Evolutionary conservation across 2,797 vertebrate genomes (phyloP), one percentile per base, ranked within the genome.

Genomic region (Potorous gilbertii): DNA sequence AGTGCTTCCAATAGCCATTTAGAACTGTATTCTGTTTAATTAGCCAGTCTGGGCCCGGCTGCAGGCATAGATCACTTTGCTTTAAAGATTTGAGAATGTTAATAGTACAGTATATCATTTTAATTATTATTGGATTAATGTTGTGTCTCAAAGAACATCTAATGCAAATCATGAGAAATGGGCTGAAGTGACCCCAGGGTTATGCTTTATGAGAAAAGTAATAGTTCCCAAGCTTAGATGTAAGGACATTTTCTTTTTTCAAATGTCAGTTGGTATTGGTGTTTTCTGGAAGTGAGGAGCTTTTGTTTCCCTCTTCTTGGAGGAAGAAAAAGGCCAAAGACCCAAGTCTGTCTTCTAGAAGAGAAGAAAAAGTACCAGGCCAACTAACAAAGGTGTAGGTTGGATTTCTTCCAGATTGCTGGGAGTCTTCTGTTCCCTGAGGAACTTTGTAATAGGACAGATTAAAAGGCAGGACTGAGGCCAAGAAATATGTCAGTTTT

Each of bases 1-100:
- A 98, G 96, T 98, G 98, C 98, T 98, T 98, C 96, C 97, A 98
- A 97, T 98, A 95, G 94, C 96, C 98, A 98, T 98, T 98, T 98
- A 98, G 97, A 97, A 97, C 98, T 97, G 96, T 98, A 94, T 98
- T 97, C 98, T 97, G 95, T 98, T 98, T 98, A 98, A 98, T 99
- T 98, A 99, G 98, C 97, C 97, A 98, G 98, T 96, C 95, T 93
- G 97, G 97, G 97, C 97, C 96, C 95, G 94, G 97, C 98, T 98
- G 96, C 96, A 96, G 98, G 98, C 98, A 96, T 98, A 97, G 97
- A 98, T 98, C 97, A 93, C 98, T 98, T 98, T 97, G 98, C 98
- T 98, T 98, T 98, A 98, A 98, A 98, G 98, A 98, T 98, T 96
- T 98, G 98, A 98, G 99, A 99, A 99, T 98, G 98, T 98, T 99